Percentiles rank a stretch among this genome's conserved stretches.
Evolutionary conservation across 2,797 vertebrate genomes (phyloP).

Genomic region (Fratercula arctica): DNA sequence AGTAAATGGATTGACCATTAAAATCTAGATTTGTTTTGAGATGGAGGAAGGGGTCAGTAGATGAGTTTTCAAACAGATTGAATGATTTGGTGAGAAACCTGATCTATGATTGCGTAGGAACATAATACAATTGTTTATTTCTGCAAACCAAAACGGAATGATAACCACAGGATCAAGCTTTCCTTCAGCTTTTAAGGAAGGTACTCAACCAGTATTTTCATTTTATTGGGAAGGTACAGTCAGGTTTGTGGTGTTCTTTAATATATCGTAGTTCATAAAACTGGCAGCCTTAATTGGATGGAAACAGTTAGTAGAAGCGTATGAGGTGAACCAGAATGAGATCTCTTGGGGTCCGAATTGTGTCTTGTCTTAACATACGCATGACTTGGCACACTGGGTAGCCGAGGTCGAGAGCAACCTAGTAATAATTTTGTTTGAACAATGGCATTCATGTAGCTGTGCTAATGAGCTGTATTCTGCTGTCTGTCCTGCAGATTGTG

Average conservation of each 20-base stretch:
- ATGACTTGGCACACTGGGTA: not conserved
- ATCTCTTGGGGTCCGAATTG: conserved; percentile 19
- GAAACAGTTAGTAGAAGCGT: not conserved
- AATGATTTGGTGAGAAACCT: not conserved
- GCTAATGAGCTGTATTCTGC: not conserved
- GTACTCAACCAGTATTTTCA: not conserved
- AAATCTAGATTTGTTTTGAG: not conserved
- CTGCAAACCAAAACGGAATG: not conserved
- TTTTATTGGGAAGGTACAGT: not conserved
- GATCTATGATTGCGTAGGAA: not conserved
- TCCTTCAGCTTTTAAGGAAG: not conserved
- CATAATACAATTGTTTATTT: not conserved
- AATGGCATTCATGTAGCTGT: not conserved
- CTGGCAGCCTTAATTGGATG: not conserved
- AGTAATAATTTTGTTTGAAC: conserved; percentile 18
- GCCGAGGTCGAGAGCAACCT: not conserved
- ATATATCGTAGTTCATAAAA: not conserved
- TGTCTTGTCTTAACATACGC: not conserved
- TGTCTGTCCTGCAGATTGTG: not conserved
- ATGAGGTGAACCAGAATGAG: conserved; percentile 27
- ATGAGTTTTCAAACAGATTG: not conserved
- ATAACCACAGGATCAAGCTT: not conserved
- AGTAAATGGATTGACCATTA: not conserved
- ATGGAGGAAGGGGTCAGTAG: not conserved
- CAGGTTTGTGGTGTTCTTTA: not conserved